These are phyloP conservation scores for Oreonectes daqikongensis DNA, from an alignment of 2,797 vertebrate genomes.

Conservation along the genomic window DNA sequence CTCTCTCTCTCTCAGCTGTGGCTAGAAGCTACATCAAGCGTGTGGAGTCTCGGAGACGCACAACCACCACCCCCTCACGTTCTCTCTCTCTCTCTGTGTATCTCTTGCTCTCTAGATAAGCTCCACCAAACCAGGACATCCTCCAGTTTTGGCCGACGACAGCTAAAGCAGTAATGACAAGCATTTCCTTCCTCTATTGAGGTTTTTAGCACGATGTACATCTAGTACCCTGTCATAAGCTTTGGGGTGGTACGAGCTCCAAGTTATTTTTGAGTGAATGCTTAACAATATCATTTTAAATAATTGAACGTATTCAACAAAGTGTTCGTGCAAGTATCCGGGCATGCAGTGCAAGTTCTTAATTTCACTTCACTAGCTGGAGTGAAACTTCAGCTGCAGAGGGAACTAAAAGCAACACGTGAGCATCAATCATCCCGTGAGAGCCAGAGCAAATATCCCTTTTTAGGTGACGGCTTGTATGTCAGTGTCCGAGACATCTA, in stretches of 20 bases:
- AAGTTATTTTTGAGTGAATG: neutral
- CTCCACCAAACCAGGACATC: conserved; percentile 44
- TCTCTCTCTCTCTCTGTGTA: conserved; percentile 43
- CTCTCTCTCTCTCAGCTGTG: conserved; percentile 35
- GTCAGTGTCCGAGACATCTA: conserved; percentile 2
- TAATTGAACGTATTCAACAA: neutral
- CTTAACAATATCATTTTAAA: neutral
- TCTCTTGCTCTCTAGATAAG: conserved; percentile 47
- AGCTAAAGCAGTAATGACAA: conserved; percentile 16
- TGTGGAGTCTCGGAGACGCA: conserved; percentile 58
- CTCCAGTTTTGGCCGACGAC: conserved; percentile 41
- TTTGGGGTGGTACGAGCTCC: neutral
- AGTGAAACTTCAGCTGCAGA: conserved; percentile 40
- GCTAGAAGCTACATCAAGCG: conserved; percentile 51
- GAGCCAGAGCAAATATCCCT: conserved; percentile 42
- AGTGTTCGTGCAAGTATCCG: neutral
- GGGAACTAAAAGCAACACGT: conserved; percentile 17
- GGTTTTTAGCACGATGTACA: neutral
- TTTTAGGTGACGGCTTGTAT: neutral
- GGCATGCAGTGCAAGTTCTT: neutral
- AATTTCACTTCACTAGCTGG: conserved; percentile 36
- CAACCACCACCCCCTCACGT: conserved; percentile 45
- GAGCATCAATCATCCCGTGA: conserved; percentile 46
- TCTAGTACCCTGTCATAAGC: neutral
- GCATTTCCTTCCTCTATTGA: conserved; percentile 19